These are phyloP conservation scores for Eufriesea mexicana DNA, from an alignment of 1,140 invertebrate genomes.

Conservation along the genomic window DNA sequence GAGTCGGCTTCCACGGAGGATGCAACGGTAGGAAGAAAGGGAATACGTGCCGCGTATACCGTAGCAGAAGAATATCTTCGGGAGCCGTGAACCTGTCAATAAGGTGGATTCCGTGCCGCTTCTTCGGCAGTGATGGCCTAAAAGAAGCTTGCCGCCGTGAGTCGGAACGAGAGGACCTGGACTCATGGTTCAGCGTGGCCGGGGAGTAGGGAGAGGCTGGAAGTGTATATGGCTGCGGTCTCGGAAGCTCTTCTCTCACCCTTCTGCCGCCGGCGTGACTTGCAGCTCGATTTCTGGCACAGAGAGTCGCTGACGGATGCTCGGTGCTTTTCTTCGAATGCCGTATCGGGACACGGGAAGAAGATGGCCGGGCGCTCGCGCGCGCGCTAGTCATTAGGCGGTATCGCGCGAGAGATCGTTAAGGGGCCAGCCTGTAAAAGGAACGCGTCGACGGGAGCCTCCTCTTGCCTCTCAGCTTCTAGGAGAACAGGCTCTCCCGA, in stretches of 20 bases:
- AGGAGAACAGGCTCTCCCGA: neutral
- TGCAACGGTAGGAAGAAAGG: neutral
- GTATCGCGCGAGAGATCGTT: conserved; percentile 68
- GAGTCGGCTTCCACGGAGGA: neutral
- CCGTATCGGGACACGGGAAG: conserved; percentile 54
- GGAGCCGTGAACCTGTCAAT: conserved; percentile 75
- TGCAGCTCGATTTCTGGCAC: conserved; percentile 72
- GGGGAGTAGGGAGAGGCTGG: neutral
- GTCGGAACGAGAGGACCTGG: neutral
- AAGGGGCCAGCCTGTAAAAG: conserved; percentile 62
- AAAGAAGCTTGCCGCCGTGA: conserved; percentile 57
- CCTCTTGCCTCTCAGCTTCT: neutral
- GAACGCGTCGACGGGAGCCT: conserved; percentile 40
- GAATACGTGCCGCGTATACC: conserved; percentile 57
- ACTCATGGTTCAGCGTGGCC: too few species aligned
- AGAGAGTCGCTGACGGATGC: conserved; percentile 45
- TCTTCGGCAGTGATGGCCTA: conserved; percentile 63
- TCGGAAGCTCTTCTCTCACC: conserved; percentile 70
- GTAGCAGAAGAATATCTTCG: conserved; percentile 65
- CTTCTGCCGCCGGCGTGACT: conserved; percentile 70
- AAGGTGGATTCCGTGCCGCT: conserved; percentile 70
- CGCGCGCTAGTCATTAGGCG: conserved; percentile 65
- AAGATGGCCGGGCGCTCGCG: conserved; percentile 35
- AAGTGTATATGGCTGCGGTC: conserved; percentile 35
- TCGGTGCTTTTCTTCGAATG: conserved; percentile 70